phyloP scores from a whole-genome alignment of 2,113 vertebrate genomes.

The Triplophysa tibetana region DNA sequence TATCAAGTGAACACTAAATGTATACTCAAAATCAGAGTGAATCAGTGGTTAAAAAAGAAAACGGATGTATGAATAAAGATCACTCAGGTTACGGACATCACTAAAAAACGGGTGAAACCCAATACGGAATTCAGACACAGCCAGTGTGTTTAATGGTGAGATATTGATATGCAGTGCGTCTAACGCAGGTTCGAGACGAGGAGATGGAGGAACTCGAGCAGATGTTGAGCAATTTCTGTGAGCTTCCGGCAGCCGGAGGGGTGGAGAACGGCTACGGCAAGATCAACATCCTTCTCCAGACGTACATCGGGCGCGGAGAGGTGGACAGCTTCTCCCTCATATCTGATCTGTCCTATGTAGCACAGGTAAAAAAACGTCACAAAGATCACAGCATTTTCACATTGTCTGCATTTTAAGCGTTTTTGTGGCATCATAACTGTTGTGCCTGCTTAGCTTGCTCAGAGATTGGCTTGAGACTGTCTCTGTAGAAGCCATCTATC shows the following conservation, averaged over 20 bases:
- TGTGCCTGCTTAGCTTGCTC: no score
- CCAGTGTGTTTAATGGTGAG: neutral
- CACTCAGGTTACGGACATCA: no score
- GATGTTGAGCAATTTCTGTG: constrained; percentile 84
- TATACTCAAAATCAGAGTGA: no score
- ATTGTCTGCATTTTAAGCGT: neutral
- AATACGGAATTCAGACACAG: no score
- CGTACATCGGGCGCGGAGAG: constrained; percentile 93
- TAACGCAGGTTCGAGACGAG: constrained; percentile 88
- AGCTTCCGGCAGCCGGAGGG: constrained; percentile 89
- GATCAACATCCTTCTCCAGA: constrained; percentile 97
- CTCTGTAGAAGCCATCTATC: constrained; percentile 58
- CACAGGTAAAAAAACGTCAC: constrained; percentile 83
- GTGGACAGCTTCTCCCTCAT: constrained; percentile 98
- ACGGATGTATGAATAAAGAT: no score
- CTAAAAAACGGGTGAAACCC: no score
- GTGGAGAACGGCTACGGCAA: constrained; percentile 97
- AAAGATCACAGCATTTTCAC: neutral
- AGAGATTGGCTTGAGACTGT: neutral
- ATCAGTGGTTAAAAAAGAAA: no score
- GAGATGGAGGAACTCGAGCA: constrained; percentile 92
- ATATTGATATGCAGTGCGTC: neutral
- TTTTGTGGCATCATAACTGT: no score
- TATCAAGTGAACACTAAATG: no score
- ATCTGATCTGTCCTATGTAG: constrained; percentile 94